These are phyloP conservation scores for Bombus confusus DNA, from an alignment of 1,140 invertebrate genomes.

Conservation along the genomic window DNA sequence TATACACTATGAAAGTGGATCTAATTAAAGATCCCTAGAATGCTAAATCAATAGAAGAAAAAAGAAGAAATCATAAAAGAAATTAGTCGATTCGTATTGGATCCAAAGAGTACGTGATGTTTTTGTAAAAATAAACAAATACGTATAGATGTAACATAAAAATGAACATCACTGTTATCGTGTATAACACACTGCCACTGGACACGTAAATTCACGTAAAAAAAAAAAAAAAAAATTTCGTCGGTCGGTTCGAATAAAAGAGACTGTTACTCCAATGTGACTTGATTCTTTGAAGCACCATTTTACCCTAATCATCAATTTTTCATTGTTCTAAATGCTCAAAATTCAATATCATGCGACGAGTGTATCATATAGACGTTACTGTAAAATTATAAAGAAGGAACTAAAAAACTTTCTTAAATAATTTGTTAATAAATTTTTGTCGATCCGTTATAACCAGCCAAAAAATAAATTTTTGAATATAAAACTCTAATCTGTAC, in stretches of 20 bases:
- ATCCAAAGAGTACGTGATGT: slow-evolving; percentile 37
- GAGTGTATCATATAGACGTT: neutral
- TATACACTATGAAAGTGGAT: neutral
- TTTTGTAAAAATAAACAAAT: slow-evolving; percentile 63
- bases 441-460: neutral
- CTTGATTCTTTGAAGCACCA: slow-evolving; percentile 25
- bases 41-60: neutral
- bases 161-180: slow-evolving; percentile 60
- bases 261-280: neutral
- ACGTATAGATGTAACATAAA: slow-evolving; percentile 68
- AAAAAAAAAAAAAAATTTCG: slow-evolving; percentile 10
- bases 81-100: slow-evolving; percentile 10
- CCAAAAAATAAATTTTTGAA: neutral
- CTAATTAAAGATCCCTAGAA: neutral
- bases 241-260: neutral
- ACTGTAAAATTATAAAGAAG: neutral
- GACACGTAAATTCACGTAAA: slow-evolving; percentile 36
- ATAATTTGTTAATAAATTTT: neutral
- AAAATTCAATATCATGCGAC: neutral
- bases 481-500: neutral
- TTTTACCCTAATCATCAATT: neutral
- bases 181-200: slow-evolving; percentile 66
- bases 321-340: neutral
- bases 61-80: neutral
- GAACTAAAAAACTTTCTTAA: neutral